Base-by-base conservation (phyloP, 2,113 vertebrate genomes). In the Cyprinodon brontotheroides region DNA sequence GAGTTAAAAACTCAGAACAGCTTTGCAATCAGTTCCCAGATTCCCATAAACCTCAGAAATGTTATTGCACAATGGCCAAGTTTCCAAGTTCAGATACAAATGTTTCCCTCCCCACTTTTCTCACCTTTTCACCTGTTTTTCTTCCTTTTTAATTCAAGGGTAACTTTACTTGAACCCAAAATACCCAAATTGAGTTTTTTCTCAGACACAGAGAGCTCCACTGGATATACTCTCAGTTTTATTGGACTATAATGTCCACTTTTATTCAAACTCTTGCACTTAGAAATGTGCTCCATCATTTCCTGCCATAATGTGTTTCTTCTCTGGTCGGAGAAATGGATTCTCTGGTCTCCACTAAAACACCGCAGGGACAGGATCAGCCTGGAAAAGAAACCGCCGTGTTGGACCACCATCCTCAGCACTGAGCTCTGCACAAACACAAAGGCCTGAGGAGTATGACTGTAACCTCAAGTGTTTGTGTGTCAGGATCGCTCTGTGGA, bases 1-100 rank as follows among this genome's bases (percentile, higher is more conserved):
- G 84, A 84, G 83, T 91, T 87, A 81, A 82, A 87, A 88, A 82
- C 82, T 78, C 85, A 90, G 74, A 91, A 73, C 72, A 88, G 90
- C 86, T 86, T 89, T 81, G 92, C 91, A 90, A 89, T 68, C 47
- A 40, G 50, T 79, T 72, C 78, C 83, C 86, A 81, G 79, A 88
- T 92, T 91, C 87, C 78, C 62, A 85, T 92, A 91, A 93, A 92
- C 88, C 84, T 87, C 86, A 91, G 82, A 89, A 91, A 90, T 89
- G 81, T 72, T 81, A 70, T 82, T 77, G 73, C 85, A 89, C 88
- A 89, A 88, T 82, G 74, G 86, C 89, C 89, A 88, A 89, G 80
- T 92, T 93, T 90, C 87, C 69, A 75, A 14, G 73, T 87, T 79
- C 85, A 91, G 85, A 87, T 89, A 63, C 77, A 66, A 81, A 80